These are phyloP conservation scores for Pegoplata infirma DNA, from an alignment of 2,888 invertebrate genomes.

Conservation along the genomic window DNA sequence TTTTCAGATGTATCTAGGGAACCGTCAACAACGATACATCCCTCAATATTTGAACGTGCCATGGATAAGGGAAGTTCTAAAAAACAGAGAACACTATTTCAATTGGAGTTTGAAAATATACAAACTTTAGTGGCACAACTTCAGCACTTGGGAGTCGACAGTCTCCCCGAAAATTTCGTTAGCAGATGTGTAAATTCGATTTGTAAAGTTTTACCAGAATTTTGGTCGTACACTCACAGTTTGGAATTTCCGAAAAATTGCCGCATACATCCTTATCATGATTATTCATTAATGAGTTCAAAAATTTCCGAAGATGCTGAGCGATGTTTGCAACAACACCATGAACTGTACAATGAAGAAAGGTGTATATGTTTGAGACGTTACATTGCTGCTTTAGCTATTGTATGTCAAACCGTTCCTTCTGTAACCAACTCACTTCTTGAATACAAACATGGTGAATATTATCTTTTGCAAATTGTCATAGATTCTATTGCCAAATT, in stretches of 20 bases:
- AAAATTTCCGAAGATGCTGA: constrained; percentile 22
- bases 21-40: constrained; percentile 13
- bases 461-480: constrained; percentile 70
- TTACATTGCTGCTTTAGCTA: constrained; percentile 70
- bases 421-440: constrained; percentile 65
- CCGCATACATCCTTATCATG: constrained; percentile 69
- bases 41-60: constrained; percentile 65
- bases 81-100: constrained; percentile 69
- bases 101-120: constrained; percentile 71
- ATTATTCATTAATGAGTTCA: constrained; percentile 66
- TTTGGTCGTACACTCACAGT: constrained; percentile 72
- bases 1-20: too few relatives aligned
- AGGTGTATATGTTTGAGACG: constrained; percentile 71
- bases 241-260: constrained; percentile 71
- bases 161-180: constrained; percentile 37
- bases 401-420: constrained; percentile 67
- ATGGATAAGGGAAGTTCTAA: constrained; percentile 62
- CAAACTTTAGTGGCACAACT: constrained; percentile 70
- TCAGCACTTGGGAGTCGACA: constrained; percentile 56
- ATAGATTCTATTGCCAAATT: constrained; percentile 70
- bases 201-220: constrained; percentile 71
- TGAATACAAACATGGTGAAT: constrained; percentile 67
- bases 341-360: constrained; percentile 67
- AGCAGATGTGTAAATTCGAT: constrained; percentile 65
- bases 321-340: constrained; percentile 65